These are phyloP conservation scores for Rhingia rostrata DNA, from an alignment of 2,888 invertebrate genomes.

Conservation along the genomic window DNA sequence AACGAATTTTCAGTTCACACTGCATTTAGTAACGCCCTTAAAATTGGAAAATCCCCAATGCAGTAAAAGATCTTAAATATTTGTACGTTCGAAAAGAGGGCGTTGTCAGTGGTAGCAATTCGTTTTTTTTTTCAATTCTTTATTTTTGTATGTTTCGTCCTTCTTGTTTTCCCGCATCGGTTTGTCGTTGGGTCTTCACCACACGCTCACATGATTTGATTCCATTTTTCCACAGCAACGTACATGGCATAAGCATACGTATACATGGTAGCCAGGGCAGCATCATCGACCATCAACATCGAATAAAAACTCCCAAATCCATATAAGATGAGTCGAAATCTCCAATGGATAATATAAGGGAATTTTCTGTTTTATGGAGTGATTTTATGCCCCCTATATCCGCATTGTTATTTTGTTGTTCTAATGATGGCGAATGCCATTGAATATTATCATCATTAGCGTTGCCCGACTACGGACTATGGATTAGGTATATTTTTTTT, in stretches of 20 bases:
- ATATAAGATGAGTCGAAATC: slow-evolving; percentile 59
- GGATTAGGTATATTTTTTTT: slow-evolving; percentile 26
- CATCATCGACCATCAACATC: slow-evolving; percentile 31
- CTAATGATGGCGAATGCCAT: slow-evolving; percentile 64
- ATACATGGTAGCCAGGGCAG: slow-evolving; percentile 25
- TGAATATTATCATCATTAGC: slow-evolving; percentile 69
- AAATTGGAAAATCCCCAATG: no score
- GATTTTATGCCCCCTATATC: slow-evolving; percentile 64
- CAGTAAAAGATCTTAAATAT: no score
- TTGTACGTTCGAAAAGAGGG: slow-evolving; percentile 22
- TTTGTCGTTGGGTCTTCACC: slow-evolving; percentile 2
- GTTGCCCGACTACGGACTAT: slow-evolving; percentile 41
- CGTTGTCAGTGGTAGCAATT: slow-evolving; percentile 25
- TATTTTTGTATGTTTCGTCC: slow-evolving; percentile 14
- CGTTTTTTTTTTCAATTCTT: slow-evolving; percentile 16
- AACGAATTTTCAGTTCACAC: no score
- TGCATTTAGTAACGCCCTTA: no score
- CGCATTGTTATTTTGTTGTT: slow-evolving; percentile 69
- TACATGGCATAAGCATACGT: background rate
- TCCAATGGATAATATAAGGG: slow-evolving; percentile 64
- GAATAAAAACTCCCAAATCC: slow-evolving; percentile 60
- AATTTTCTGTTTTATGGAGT: slow-evolving; percentile 68
- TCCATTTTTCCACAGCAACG: background rate
- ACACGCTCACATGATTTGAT: slow-evolving; percentile 2
- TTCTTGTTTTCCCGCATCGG: slow-evolving; percentile 3